phyloP scores from a whole-genome alignment of 2,888 invertebrate species.

The Spodoptera picta region DNA sequence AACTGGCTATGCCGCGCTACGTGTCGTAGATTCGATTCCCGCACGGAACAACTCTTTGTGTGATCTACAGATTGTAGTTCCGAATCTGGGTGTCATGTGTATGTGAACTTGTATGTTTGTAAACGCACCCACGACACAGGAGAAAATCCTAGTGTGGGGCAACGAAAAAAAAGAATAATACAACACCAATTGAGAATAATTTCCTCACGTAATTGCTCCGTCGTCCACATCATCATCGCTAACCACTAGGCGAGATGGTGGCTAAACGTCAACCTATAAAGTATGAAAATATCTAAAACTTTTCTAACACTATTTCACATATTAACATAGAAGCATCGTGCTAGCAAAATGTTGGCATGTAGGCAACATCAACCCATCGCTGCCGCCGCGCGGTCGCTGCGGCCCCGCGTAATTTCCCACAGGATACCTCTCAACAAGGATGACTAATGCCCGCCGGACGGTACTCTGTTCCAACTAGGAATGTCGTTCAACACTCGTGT shows the following conservation, averaged over 20 bases:
- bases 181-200: background rate
- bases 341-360: slow-evolving; percentile 34
- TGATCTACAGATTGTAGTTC: no score
- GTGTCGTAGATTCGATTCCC: no score
- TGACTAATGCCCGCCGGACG: slow-evolving; percentile 82
- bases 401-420: slow-evolving; percentile 81
- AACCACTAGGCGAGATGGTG: no score
- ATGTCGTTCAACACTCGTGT: slow-evolving; percentile 51
- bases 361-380: slow-evolving; percentile 56
- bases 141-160: no score
- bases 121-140: no score
- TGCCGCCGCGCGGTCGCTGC: slow-evolving; percentile 53
- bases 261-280: no score
- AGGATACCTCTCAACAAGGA: slow-evolving; percentile 83
- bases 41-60: no score
- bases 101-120: no score
- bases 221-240: no score
- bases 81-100: no score
- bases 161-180: background rate
- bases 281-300: no score
- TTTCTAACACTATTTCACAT: slow-evolving; percentile 7
- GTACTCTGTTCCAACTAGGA: slow-evolving; percentile 60
- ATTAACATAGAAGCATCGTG: slow-evolving; percentile 33
- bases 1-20: no score
- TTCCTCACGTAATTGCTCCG: background rate